phyloP scores from a whole-genome alignment of 2,888 invertebrate species.

The Drosophila pseudotakahashii region DNA sequence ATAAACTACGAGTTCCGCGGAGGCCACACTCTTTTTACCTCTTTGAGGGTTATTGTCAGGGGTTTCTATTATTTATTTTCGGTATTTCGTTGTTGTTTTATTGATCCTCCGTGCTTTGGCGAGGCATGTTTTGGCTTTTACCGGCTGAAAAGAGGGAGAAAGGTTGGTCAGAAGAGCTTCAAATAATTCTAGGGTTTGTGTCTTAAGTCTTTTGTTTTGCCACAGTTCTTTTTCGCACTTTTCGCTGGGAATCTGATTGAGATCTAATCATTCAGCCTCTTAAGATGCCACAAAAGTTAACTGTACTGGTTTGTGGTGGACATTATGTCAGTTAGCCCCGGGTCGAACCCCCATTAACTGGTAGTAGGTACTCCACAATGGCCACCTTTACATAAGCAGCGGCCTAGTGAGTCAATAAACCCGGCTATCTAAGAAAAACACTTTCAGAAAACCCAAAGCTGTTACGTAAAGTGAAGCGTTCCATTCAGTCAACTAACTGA shows the following conservation, averaged over 20 bases:
- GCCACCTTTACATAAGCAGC: conserved; percentile 20
- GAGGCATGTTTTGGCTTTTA: conserved; percentile 57
- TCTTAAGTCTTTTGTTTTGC: background rate
- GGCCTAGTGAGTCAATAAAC: conserved; percentile 22
- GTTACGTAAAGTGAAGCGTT: conserved; percentile 24
- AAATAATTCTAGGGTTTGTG: background rate
- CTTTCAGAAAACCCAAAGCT: conserved; percentile 16
- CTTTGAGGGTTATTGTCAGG: conserved; percentile 25
- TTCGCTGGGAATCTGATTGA: background rate
- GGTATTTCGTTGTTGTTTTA: conserved; percentile 25
- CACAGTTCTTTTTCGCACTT: background rate
- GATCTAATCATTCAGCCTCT: background rate
- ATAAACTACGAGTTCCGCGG: conserved; percentile 49
- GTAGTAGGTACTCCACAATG: background rate
- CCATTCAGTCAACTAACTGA: conserved; percentile 30
- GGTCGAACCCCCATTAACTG: conserved; percentile 12
- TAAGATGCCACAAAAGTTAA: background rate
- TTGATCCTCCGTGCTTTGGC: conserved; percentile 41
- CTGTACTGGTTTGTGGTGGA: background rate
- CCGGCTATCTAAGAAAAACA: conserved; percentile 15
- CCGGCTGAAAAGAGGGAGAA: conserved; percentile 46
- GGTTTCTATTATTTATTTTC: conserved; percentile 27
- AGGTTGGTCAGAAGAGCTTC: conserved; percentile 27
- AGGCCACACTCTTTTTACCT: conserved; percentile 12
- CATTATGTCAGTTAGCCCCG: conserved; percentile 13